Base-by-base conservation (phyloP, 2,888 invertebrate genomes). In the Gryllus longicercus region DNA sequence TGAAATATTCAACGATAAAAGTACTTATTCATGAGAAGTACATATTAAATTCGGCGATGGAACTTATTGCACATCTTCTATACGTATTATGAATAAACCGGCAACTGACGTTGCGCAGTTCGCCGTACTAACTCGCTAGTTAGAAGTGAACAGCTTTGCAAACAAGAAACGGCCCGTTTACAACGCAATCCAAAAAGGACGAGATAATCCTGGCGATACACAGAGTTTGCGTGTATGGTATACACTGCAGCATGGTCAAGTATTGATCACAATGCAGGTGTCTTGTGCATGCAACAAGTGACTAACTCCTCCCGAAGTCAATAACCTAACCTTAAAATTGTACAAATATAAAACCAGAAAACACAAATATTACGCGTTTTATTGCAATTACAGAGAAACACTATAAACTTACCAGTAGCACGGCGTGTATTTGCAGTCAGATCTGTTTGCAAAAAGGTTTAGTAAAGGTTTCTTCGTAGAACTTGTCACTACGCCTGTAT, bases 341-440 rank as follows among this genome's bases (percentile, higher is more conserved):
- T 51, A 79, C 23, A 25, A 79, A 75, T 51, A 76, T 23, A 76
- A 23, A 74, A 77, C 79, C 79, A 82, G 82, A 83, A 84, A 79
- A 63, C n/a, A 84, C 82, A 74, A 80, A 80, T 76, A 81, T 74
- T 79, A 81, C 51, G 78, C 74, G 78, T 8, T 63, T 18, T 5
- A 5, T 63, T 63, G 63, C 14, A 63, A 63, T 11, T 63, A 16
- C 76, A 80, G 79, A 82, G 79, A 51, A 23, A 76, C 79, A 80
- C n/a, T 63, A 82, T 38, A 78, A 25, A 83, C 92, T 91, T 89
- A 94, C 95, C 95, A 95, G 87, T 95, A 95, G 88, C 95, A 95
- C 85, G 94, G 94, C 84, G 95, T 95, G 88, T 95, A 95, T 84
- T 93, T 92, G 88, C 95, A 95, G 84, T 94, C 94, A 80, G 92